Percentiles rank a stretch among this genome's conserved stretches.
Conservation (phyloP, 2,888 invertebrate genomes). For the Macrosoma leucophasiata region DNA sequence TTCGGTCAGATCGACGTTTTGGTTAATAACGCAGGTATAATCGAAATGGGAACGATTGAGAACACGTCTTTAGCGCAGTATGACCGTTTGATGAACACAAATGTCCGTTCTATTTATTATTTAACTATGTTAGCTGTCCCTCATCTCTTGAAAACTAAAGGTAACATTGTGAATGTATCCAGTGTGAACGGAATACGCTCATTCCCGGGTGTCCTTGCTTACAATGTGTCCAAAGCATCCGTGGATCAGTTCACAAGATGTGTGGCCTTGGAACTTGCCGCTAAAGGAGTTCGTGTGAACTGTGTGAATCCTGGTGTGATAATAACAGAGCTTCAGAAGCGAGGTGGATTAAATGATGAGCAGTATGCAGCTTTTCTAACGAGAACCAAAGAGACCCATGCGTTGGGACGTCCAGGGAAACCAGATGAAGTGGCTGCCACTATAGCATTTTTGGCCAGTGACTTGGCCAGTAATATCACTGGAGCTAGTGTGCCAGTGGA, state of each 20-base stretch:
- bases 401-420: constrained; percentile 89
- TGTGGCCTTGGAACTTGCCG: constrained; percentile 89
- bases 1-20: constrained; percentile 88
- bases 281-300: constrained; percentile 91
- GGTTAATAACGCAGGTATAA: constrained; percentile 92
- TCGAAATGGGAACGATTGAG: constrained; percentile 90
- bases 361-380: constrained; percentile 90
- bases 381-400: constrained; percentile 90
- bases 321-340: constrained; percentile 89
- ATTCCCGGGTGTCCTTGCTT: constrained; percentile 92
- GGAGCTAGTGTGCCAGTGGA: constrained; percentile 93
- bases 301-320: constrained; percentile 96
- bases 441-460: constrained; percentile 94
- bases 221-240: constrained; percentile 94
- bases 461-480: constrained; percentile 91
- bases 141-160: constrained; percentile 86
- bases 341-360: constrained; percentile 89
- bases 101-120: constrained; percentile 88
- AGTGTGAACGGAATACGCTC: constrained; percentile 94
- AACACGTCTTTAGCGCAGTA: constrained; percentile 89
- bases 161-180: constrained; percentile 96
- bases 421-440: constrained; percentile 91
- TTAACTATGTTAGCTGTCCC: constrained; percentile 92
- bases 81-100: constrained; percentile 92
- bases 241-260: constrained; percentile 97